Base-by-base conservation (phyloP, 2,113 vertebrate genomes). In the Garra rufa region DNA sequence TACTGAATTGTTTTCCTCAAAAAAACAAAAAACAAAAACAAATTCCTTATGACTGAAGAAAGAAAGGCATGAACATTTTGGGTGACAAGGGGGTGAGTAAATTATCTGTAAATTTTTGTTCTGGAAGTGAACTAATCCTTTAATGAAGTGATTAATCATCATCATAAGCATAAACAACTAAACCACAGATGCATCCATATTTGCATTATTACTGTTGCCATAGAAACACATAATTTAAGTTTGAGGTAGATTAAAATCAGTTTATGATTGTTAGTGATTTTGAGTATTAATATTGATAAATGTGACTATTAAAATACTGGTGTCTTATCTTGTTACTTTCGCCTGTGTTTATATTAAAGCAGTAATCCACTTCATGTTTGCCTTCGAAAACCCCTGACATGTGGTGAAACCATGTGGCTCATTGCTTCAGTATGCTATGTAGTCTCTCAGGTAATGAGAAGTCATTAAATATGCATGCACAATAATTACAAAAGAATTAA, bases 391-490 rank as follows among this genome's bases (percentile, higher is more conserved):
- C 2, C 50, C 11, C 17, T 21, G 34, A 46, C 50, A 75, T 75
- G 43, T 10, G 34, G 6, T 15, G 21, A 57, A 1, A 8, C 21
- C 28, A 4, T 4, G 50, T 77, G 11, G 38, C 8, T 41, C 57
- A 38, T 41, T n/a, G 50, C 19, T 76, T 76, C 57, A 59, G 15
- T 77, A 78, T 15, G 14, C 11, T 9, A 6, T 78, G 38, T 19
- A 26, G 52, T 59, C 67, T 70, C 34, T 70, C 38, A 70, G 11
- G 70, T 44, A 61, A 76, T 34, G 38, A 44, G 2, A 79, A 13
- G 11, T 79, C 55, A 79, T 79, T 26, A 63, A 61, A 61, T 44
- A 24, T 79, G 38, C n/a, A 79, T 61, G 38, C 76, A 44, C 43
- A 6, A 63, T 43, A 59, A 43, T 9, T 78, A 26, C 24, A 43